phyloP scores from a whole-genome alignment of 2,888 invertebrate species.

The Polydrusus tereticollis region DNA sequence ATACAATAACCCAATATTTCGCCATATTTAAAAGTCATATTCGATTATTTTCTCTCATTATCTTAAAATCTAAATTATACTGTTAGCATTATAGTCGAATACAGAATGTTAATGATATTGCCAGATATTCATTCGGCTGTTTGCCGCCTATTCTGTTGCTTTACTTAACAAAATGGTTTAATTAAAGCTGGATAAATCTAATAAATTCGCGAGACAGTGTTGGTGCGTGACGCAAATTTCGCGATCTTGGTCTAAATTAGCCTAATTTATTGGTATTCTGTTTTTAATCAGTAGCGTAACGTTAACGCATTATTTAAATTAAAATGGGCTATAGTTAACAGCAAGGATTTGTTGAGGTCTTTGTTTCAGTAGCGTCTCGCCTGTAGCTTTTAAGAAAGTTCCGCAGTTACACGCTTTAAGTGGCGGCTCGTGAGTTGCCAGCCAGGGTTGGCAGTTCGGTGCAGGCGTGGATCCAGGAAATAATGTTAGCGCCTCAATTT shows the following conservation, averaged over 20 bases:
- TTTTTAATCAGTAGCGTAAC: conserved; percentile 9
- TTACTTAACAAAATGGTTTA: conserved; percentile 18
- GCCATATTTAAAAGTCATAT: neutral
- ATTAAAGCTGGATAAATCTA: conserved; percentile 22
- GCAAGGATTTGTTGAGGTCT: too few relatives aligned
- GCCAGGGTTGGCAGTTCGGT: too few relatives aligned
- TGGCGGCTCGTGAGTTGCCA: too few relatives aligned
- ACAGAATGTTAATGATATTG: conserved; percentile 13
- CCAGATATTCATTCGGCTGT: conserved; percentile 2
- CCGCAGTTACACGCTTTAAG: too few relatives aligned
- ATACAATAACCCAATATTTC: too few relatives aligned
- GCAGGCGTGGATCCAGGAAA: too few relatives aligned
- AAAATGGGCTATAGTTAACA: neutral
- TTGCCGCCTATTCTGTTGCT: conserved; percentile 9
- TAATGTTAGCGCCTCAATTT: too few relatives aligned
- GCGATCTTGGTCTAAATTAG: conserved; percentile 8
- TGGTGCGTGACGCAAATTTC: conserved; percentile 27
- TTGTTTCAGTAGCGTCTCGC: too few relatives aligned
- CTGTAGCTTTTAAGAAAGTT: too few relatives aligned
- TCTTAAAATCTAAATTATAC: neutral
- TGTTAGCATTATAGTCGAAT: neutral
- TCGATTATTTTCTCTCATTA: neutral
- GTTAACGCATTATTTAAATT: neutral
- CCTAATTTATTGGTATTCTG: conserved; percentile 11
- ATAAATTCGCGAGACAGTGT: conserved; percentile 23